Evolutionary conservation across 2,797 vertebrate species (phyloP).

Genomic region (Bovichtus variegatus): DNA sequence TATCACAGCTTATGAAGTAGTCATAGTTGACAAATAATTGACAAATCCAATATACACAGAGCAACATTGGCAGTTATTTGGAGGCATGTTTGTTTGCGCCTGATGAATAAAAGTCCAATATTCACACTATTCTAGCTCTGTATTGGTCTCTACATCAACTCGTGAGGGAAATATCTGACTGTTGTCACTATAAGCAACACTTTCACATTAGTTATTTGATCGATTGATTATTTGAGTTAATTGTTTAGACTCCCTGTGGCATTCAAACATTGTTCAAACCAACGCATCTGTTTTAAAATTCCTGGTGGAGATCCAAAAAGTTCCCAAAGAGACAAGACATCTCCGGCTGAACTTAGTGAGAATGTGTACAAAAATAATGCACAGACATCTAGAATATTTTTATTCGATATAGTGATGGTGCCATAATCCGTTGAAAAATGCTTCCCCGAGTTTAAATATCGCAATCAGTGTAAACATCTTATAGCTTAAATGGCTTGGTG

Average conservation of each 20-base stretch:
- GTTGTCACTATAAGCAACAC: no score
- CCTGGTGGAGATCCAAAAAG: background rate
- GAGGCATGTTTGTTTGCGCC: no score
- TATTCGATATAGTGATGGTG: background rate
- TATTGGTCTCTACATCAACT: no score
- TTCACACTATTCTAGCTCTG: no score
- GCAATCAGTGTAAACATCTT: background rate
- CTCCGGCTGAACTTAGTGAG: background rate
- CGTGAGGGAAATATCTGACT: no score
- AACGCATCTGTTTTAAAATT: background rate
- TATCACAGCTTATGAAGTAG: no score
- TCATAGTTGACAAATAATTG: no score
- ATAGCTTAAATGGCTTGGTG: background rate
- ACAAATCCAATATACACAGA: no score
- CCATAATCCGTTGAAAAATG: background rate
- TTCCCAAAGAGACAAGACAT: background rate
- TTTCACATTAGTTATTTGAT: conserved; percentile 5
- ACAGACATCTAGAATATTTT: background rate
- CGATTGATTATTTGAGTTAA: no score
- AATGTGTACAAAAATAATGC: background rate
- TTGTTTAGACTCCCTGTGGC: no score
- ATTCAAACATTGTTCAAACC: background rate
- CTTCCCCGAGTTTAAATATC: background rate
- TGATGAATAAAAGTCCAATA: no score
- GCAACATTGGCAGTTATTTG: no score